Evolutionary conservation across 2,888 invertebrate genomes (phyloP).

Genomic region (Lobophora halterata): DNA sequence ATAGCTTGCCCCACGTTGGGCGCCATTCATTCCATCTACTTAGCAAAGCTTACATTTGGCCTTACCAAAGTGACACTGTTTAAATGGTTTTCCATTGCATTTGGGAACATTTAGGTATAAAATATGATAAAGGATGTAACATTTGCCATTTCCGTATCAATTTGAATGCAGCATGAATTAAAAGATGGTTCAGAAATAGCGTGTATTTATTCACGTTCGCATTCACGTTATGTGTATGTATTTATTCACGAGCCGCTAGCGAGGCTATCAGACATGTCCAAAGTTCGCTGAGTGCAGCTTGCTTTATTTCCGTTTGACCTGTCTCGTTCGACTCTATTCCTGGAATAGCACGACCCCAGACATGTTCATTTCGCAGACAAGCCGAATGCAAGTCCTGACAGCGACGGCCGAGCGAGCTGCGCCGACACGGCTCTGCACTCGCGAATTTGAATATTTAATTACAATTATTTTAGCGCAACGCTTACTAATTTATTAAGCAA

Average conservation of each 20-base stretch:
- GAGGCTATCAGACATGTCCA: conserved; percentile 73
- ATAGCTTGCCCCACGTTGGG: conserved; percentile 45
- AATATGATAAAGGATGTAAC: background rate
- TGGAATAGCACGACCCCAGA: conserved; percentile 63
- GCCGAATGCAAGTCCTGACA: conserved; percentile 71
- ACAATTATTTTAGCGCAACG: conserved; percentile 61
- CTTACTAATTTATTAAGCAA: conserved; percentile 63
- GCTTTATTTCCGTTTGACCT: conserved; percentile 78
- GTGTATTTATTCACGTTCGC: too few relatives aligned
- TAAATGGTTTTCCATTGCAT: conserved; percentile 17
- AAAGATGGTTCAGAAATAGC: conserved; percentile 52
- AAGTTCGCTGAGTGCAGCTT: conserved; percentile 72
- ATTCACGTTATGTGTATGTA: too few relatives aligned
- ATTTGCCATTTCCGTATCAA: conserved; percentile 29
- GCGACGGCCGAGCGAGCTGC: conserved; percentile 50
- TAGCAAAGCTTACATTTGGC: conserved; percentile 38
- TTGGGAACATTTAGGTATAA: too few relatives aligned
- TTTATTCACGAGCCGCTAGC: conserved; percentile 70
- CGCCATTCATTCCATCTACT: conserved; percentile 39
- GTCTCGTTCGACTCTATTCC: conserved; percentile 72
- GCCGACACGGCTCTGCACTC: conserved; percentile 73
- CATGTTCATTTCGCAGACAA: conserved; percentile 71
- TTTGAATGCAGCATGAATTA: conserved; percentile 39
- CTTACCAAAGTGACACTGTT: conserved; percentile 21
- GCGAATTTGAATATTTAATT: conserved; percentile 72